Base-by-base conservation (phyloP, 2,113 vertebrate species). In the Romanogobio albipinnatus region DNA sequence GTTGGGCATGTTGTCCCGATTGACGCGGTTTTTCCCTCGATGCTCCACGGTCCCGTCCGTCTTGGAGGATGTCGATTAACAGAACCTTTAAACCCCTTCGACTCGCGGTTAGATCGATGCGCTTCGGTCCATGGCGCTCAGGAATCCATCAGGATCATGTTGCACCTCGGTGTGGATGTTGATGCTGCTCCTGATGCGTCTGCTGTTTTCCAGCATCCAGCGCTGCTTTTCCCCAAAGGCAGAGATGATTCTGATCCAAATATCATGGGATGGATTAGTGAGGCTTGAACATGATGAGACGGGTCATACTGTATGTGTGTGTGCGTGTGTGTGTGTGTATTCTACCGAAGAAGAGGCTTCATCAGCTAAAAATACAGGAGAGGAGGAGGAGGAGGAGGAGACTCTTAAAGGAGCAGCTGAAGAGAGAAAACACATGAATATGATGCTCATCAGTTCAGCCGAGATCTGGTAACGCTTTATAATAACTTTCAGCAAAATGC, bases 31-130 rank as follows among this genome's bases (percentile, higher is more conserved):
- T 94, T 96, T 97, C 81, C 94, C 96, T 92, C 97, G 96, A 93
- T 97, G 96, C 95, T 98, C 96, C 96, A 96, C 96, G 93, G 92
- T 94, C 93, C 96, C 93, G 94, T 96, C 96, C 96, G 96, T 96
- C 92, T 93, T 96, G 95, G 94, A 92, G 86, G 88, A 87, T 92
- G 88, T 86, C 90, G 88, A 77, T 45, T 84, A 86, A 85, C 86
- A 82, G 86, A 77, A 68, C 51, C 53, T 84, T 84, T 83, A 85
- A 75, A 81, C 61, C 90, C 33, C 68, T 17, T 84, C 19, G 61
- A 75, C 82, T 82, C 39, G 87, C 76, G 78, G 80, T 84, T 88
- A 91, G 81, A 90, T 4, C 24, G 88, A 81, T 86, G 59, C 79
- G 62, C 76, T 51, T 76, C 81, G 61, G 84, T 91, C 92, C 88